These are phyloP conservation scores for Petrolisthes cinctipes DNA, from an alignment of 2,888 invertebrate genomes.

Conservation along the genomic window DNA sequence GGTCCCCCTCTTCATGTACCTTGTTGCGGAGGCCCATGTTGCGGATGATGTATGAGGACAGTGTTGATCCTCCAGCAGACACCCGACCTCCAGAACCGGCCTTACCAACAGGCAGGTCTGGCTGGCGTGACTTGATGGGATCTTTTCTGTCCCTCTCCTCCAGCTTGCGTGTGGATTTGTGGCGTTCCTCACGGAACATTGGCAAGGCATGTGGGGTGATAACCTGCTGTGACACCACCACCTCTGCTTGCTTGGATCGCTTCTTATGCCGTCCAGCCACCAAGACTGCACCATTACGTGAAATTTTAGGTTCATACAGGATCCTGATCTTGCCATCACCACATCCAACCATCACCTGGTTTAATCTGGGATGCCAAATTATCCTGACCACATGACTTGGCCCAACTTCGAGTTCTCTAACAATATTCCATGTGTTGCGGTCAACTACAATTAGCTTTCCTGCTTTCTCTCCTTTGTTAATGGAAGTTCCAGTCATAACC, in stretches of 20 bases:
- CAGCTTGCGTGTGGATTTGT: conserved; percentile 88
- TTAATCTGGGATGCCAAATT: conserved; percentile 97
- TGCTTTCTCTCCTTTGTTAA: conserved; percentile 76
- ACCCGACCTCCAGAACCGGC: conserved; percentile 85
- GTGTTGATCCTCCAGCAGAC: conserved; percentile 92
- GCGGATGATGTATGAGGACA: conserved; percentile 95
- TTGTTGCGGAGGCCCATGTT: conserved; percentile 93
- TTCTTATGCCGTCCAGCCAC: conserved; percentile 85
- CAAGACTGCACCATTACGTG: conserved; percentile 89
- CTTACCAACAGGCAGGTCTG: conserved; percentile 74
- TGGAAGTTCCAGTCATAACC: conserved; percentile 88
- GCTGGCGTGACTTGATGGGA: conserved; percentile 73
- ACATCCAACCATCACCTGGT: conserved; percentile 93
- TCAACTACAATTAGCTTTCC: conserved; percentile 86
- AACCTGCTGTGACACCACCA: conserved; percentile 90
- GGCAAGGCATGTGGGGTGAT: conserved; percentile 97
- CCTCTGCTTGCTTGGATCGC: conserved; percentile 75
- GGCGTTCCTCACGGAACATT: conserved; percentile 90
- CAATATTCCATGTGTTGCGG: conserved; percentile 80
- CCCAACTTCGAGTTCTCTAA: conserved; percentile 82
- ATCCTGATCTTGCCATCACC: conserved; percentile 91
- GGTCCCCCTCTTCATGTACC: conserved; percentile 90
- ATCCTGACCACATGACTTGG: conserved; percentile 80
- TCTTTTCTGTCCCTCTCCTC: conserved; percentile 89
- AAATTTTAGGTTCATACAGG: conserved; percentile 89